Percentiles rank a stretch among this genome's conserved stretches.
Conservation (phyloP, 2,797 vertebrate genomes). For the Limosa lapponica region DNA sequence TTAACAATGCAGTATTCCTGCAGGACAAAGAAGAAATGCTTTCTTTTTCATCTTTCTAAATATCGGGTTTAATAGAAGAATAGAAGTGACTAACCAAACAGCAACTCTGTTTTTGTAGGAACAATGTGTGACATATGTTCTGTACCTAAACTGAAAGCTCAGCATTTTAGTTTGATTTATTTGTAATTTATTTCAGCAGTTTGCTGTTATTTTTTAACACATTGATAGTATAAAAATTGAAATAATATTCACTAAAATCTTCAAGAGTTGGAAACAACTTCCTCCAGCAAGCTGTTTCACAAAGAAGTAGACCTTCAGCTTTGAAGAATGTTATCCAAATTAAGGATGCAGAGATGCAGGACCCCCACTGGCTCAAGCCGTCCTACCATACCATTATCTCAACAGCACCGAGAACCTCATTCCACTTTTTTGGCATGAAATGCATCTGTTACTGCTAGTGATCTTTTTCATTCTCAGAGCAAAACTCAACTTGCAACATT, state of each 20-base stretch:
- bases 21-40: not conserved
- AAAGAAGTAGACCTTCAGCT: not conserved
- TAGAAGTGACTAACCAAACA: not conserved
- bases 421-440: not conserved
- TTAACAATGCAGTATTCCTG: not conserved
- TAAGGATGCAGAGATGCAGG: not conserved
- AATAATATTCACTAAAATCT: not conserved
- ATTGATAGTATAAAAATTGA: not conserved
- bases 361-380: not conserved
- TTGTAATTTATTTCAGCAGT: not conserved
- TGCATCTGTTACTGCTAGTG: not conserved
- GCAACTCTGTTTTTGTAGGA: not conserved
- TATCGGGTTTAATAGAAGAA: not conserved
- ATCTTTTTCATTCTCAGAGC: not conserved
- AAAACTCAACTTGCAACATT: not conserved
- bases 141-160: not conserved
- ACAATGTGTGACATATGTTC: not conserved
- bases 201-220: not conserved
- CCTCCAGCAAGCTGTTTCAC: not conserved
- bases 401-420: not conserved
- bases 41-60: slow-evolving; percentile 17
- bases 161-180: not conserved
- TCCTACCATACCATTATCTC: not conserved
- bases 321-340: not conserved
- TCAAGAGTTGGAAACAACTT: not conserved